phyloP scores from a whole-genome alignment of 1,140 invertebrate genomes.

The Apis cerana region DNA sequence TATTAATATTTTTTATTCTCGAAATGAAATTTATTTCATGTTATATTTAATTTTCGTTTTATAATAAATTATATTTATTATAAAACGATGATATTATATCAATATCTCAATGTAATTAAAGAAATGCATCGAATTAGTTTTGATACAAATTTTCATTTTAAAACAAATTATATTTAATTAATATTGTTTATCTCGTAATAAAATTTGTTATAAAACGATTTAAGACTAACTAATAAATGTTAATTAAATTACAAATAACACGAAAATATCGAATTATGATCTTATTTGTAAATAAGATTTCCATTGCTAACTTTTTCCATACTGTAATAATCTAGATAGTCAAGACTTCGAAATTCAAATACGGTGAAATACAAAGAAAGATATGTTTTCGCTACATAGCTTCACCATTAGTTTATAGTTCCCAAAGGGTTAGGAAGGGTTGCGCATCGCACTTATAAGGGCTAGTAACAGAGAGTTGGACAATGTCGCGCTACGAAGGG shows the following conservation, averaged over 20 bases:
- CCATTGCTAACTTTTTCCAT: background rate
- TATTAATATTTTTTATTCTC: too few relatives aligned
- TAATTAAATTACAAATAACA: background rate
- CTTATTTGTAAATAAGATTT: background rate
- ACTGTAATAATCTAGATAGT: background rate
- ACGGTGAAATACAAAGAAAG: slow-evolving; percentile 56
- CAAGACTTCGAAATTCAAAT: slow-evolving; percentile 45
- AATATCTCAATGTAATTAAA: too few relatives aligned
- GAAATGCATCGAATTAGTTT: too few relatives aligned
- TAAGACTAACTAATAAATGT: background rate
- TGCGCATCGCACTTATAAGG: slow-evolving; percentile 65
- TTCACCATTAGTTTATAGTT: slow-evolving; percentile 77
- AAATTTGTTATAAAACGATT: too few relatives aligned
- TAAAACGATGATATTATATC: too few relatives aligned
- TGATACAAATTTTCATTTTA: too few relatives aligned
- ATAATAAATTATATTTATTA: too few relatives aligned
- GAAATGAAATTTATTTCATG: too few relatives aligned
- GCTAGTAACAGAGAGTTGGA: slow-evolving; percentile 42
- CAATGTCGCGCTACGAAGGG: slow-evolving; percentile 44
- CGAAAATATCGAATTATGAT: background rate
- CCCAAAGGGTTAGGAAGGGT: slow-evolving; percentile 71
- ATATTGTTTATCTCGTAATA: too few relatives aligned
- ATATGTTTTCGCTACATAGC: slow-evolving; percentile 65
- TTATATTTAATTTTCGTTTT: too few relatives aligned
- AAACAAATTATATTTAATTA: too few relatives aligned